Conservation (phyloP, 2,113 vertebrate species). For the Romanogobio albipinnatus region DNA sequence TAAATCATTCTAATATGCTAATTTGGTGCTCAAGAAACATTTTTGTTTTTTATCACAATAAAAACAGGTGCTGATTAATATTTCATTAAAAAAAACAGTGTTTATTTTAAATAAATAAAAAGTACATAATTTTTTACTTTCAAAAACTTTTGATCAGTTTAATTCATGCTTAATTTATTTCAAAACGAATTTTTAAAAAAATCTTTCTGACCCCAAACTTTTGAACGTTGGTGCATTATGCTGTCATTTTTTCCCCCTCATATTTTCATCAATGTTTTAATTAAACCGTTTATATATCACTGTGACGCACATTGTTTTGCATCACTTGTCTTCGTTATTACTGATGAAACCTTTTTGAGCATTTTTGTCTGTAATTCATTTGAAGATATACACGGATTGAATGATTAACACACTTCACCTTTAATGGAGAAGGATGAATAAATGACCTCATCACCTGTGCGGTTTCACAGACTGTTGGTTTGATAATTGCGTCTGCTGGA, state of each 20-base stretch:
- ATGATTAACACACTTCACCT: neutral
- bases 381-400: neutral
- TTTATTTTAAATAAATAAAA: neutral
- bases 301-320: neutral
- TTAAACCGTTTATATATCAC: neutral
- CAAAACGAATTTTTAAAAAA: neutral
- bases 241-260: neutral
- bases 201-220: neutral
- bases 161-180: neutral
- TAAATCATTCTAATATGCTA: neutral
- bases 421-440: constrained; percentile 10
- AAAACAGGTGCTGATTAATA: no score
- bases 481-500: constrained; percentile 5
- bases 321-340: neutral
- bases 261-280: neutral
- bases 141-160: neutral
- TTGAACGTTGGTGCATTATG: neutral
- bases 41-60: neutral
- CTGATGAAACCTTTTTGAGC: neutral
- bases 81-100: neutral
- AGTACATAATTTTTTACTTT: neutral
- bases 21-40: neutral
- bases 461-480: constrained; percentile 16
- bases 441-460: constrained; percentile 30
- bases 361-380: neutral